A percentile compares a stretch with the other conserved stretches of the same genome.
These are phyloP conservation scores for Philaethria dido DNA, from an alignment of 2,888 invertebrate species.

Conservation along the genomic window DNA sequence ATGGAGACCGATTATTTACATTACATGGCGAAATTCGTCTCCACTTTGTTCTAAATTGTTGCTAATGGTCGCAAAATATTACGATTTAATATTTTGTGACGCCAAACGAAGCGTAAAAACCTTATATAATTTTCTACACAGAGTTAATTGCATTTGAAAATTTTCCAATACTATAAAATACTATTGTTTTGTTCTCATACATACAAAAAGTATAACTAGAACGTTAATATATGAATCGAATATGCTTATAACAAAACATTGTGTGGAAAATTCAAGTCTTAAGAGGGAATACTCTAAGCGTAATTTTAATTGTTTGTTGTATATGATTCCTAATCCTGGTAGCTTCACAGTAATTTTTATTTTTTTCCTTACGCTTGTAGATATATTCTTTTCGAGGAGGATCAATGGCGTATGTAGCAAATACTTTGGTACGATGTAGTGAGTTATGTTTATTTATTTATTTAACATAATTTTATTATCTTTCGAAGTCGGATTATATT, in stretches of 20 bases:
- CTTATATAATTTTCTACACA: conserved; percentile 61
- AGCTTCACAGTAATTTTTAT: conserved; percentile 59
- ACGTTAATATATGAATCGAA: background rate
- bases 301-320: conserved; percentile 42
- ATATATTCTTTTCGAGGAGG: conserved; percentile 68
- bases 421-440: conserved; percentile 69
- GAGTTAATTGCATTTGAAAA: conserved; percentile 46
- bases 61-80: conserved; percentile 62
- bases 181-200: background rate
- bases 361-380: conserved; percentile 72
- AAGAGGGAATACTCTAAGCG: conserved; percentile 72
- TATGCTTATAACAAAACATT: conserved; percentile 49
- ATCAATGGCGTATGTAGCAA: conserved; percentile 68
- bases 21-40: conserved; percentile 32
- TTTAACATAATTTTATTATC: conserved; percentile 68
- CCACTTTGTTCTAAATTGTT: conserved; percentile 54
- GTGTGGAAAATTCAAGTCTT: conserved; percentile 62
- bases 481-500: conserved; percentile 14
- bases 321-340: conserved; percentile 62
- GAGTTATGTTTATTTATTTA: conserved; percentile 63
- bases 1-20: conserved; percentile 34
- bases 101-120: conserved; percentile 63
- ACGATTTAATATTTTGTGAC: conserved; percentile 64
- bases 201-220: background rate
- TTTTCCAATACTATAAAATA: background rate